Percentiles rank a stretch among this genome's conserved stretches.
phyloP scores from a whole-genome alignment of 2,888 invertebrate genomes.

The Lepidocyrtinus sp. region DNA sequence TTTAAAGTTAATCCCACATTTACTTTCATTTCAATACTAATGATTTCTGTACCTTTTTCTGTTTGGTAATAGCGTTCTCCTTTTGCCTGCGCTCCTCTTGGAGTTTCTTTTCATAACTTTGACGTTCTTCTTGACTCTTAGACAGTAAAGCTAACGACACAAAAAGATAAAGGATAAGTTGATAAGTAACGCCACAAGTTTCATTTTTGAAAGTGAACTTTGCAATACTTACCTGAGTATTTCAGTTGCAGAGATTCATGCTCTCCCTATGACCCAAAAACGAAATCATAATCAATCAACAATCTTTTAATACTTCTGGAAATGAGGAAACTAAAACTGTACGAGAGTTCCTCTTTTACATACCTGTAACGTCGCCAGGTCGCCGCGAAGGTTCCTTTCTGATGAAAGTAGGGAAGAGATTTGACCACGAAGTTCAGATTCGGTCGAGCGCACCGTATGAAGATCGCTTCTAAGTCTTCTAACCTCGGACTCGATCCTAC shows the following conservation, averaged over 20 bases:
- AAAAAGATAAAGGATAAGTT: no score
- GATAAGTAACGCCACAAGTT: not conserved
- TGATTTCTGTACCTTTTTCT: conserved; percentile 64
- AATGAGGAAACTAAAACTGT: no score
- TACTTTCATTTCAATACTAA: not conserved
- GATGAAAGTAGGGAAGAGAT: conserved; percentile 67
- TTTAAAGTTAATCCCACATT: no score
- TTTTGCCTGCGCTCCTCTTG: conserved; percentile 69
- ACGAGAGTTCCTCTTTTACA: no score
- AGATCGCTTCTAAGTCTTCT: conserved; percentile 69
- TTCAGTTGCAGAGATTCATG: conserved; percentile 70
- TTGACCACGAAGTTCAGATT: conserved; percentile 69
- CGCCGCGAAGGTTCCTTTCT: conserved; percentile 70
- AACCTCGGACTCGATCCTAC: conserved; percentile 68
- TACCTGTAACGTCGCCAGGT: conserved; percentile 68
- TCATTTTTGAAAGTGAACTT: not conserved
- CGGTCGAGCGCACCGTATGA: conserved; percentile 67
- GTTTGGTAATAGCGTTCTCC: conserved; percentile 69
- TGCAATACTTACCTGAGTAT: conserved; percentile 35
- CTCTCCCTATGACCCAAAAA: conserved; percentile 61
- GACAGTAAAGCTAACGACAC: conserved; percentile 70
- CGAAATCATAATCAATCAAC: no score
- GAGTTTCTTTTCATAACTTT: conserved; percentile 69
- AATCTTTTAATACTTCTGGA: no score
- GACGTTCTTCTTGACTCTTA: conserved; percentile 69